Evolutionary conservation across 2,888 invertebrate genomes (phyloP).

Genomic region (Chamaedrilus cognettii): DNA sequence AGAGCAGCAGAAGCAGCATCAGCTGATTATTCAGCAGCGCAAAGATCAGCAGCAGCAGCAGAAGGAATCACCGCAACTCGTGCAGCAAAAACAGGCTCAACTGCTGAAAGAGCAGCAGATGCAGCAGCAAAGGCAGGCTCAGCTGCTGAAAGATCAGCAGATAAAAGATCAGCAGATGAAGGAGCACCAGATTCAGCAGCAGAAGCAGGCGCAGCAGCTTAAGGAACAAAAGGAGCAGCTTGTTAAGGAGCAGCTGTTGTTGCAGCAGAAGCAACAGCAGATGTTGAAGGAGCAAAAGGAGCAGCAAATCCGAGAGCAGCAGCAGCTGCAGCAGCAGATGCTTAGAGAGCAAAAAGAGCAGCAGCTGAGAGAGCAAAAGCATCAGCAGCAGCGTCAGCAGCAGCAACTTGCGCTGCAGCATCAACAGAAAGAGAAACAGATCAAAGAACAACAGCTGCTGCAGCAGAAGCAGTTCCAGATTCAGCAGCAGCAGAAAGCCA

Average conservation of each 20-base stretch:
- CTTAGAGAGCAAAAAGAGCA: neutral
- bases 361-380: neutral
- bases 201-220: neutral
- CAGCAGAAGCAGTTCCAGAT: neutral
- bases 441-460: neutral
- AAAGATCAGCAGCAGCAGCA: neutral
- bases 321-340: constrained; percentile 1
- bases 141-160: neutral
- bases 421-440: neutral
- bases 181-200: neutral
- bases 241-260: neutral
- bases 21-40: too few relatives aligned
- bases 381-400: neutral
- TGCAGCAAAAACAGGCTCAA: neutral
- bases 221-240: neutral
- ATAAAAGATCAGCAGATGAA: neutral
- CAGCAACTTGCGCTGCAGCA: neutral
- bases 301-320: neutral
- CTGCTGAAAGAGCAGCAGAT: neutral
- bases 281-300: neutral
- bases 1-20: neutral
- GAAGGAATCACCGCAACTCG: neutral
- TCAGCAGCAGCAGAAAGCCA: neutral
- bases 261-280: neutral
- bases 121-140: neutral